Evolutionary conservation across 2,888 invertebrate genomes (phyloP).

Genomic region (Polydrusus tereticollis): DNA sequence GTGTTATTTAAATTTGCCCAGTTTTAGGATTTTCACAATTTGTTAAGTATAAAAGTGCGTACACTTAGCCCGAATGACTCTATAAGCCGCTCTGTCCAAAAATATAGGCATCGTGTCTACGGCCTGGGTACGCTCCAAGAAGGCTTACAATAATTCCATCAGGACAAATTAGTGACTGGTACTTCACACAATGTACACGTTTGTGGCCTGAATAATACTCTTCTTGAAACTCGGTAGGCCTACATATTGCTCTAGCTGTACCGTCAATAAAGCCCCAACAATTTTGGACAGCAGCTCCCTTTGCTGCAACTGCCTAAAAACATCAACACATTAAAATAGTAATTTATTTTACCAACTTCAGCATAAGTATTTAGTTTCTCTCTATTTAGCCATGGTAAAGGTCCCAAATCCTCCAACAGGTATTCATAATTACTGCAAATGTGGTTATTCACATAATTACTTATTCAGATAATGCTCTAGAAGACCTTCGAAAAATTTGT

Average conservation of each 20-base stretch:
- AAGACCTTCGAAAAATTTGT: neutral
- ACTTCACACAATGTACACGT: neutral
- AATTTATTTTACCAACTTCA: neutral
- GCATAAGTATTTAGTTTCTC: neutral
- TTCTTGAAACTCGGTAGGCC: neutral
- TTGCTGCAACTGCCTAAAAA: neutral
- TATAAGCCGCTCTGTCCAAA: too few relatives aligned
- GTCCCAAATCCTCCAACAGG: neutral
- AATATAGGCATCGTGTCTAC: too few relatives aligned
- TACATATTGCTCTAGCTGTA: neutral
- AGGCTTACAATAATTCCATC: neutral
- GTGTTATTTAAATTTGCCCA: too few relatives aligned
- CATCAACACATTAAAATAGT: neutral
- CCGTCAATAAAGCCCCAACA: neutral
- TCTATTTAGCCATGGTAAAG: neutral
- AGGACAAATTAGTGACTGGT: neutral
- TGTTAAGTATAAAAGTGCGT: too few relatives aligned
- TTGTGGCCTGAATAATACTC: neutral
- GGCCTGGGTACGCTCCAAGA: neutral
- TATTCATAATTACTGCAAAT: neutral
- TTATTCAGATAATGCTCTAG: neutral
- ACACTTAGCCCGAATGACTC: too few relatives aligned
- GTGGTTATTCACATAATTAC: neutral
- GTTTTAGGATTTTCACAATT: too few relatives aligned
- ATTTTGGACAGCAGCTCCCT: neutral